Evolutionary conservation across 2,113 vertebrate genomes (phyloP).

Genomic region (Tachysurus vachellii): DNA sequence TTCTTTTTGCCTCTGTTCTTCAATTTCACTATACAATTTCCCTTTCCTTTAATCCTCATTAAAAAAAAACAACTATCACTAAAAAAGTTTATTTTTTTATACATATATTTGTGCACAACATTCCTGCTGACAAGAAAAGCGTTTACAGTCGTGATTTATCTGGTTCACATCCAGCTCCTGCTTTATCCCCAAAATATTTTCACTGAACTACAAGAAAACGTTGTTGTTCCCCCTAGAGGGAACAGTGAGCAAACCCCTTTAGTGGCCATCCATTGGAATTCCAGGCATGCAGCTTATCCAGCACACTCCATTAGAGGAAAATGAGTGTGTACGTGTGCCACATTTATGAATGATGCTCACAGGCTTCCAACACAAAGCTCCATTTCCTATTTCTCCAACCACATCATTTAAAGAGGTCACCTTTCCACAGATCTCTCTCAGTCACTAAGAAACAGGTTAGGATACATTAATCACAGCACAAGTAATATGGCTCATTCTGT

Average conservation of each 20-base stretch:
- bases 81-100: not conserved
- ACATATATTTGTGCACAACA: not conserved
- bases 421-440: not conserved
- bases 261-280: conserved; percentile 42
- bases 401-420: not conserved
- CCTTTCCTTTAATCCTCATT: too few relatives aligned
- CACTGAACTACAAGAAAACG: not conserved
- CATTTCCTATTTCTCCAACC: conserved; percentile 21
- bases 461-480: not conserved
- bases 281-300: conserved; percentile 44
- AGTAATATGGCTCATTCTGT: not conserved
- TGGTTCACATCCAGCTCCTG: conserved; percentile 1
- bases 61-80: not conserved
- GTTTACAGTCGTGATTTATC: not conserved
- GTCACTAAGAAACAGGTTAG: not conserved
- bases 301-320: conserved; percentile 42
- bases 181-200: not conserved
- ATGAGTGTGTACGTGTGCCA: conserved; percentile 30
- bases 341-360: conserved; percentile 30
- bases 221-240: conserved; percentile 23
- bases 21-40: not conserved
- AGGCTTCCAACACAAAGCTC: conserved; percentile 8
- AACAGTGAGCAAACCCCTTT: conserved; percentile 21
- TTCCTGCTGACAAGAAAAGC: not conserved
- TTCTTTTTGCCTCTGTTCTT: not conserved